These are phyloP conservation scores for Bruchidius siliquastri DNA, from an alignment of 2,888 invertebrate species.

Conservation along the genomic window DNA sequence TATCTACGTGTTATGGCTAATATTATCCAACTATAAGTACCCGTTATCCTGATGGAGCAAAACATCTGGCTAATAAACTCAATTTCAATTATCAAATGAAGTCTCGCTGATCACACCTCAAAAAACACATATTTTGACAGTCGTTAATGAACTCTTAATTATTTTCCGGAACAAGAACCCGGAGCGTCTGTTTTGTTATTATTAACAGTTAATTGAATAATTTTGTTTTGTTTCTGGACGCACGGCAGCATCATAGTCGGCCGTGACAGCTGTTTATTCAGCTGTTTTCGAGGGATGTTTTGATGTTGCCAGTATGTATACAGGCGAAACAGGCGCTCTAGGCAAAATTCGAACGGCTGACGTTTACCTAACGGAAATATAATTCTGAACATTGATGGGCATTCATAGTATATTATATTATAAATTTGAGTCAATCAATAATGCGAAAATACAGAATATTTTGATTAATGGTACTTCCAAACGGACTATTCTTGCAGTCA, in stretches of 20 bases:
- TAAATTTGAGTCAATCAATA: no score
- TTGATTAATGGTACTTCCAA: no score
- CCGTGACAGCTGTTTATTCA: background rate
- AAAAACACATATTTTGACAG: background rate
- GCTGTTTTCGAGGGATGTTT: background rate
- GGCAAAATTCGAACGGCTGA: background rate
- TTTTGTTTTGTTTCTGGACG: background rate
- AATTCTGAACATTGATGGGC: background rate
- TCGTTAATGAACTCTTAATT: background rate
- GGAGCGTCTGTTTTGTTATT: background rate
- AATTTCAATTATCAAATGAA: background rate
- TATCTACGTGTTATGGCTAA: no score
- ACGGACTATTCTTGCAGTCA: no score
- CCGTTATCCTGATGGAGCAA: no score
- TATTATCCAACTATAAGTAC: no score
- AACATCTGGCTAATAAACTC: no score
- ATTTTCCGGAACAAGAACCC: background rate
- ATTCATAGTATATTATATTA: no score
- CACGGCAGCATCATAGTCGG: background rate
- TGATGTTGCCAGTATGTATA: background rate
- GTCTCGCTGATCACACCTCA: background rate
- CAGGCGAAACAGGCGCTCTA: background rate
- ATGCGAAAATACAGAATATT: no score
- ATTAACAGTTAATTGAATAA: background rate
- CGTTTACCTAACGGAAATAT: background rate